These are phyloP conservation scores for Poeciliopsis occidentalis DNA, from an alignment of 2,113 vertebrate species.

Conservation along the genomic window DNA sequence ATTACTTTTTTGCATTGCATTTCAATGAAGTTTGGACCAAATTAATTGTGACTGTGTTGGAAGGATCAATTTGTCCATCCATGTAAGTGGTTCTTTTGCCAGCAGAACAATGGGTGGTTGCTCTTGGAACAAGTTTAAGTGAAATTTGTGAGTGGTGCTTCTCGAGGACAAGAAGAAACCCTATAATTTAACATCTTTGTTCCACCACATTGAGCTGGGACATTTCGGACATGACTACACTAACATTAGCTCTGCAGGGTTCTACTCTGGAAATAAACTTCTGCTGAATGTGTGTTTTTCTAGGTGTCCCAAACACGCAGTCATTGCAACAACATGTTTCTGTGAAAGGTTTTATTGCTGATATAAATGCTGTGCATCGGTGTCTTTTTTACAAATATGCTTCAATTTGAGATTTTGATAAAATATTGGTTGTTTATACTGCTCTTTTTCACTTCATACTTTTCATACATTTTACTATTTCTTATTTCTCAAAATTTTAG, in stretches of 20 bases:
- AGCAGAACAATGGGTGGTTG: constrained; percentile 9
- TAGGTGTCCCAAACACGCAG: constrained; percentile 20
- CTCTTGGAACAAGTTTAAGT: background rate
- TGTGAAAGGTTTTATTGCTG: constrained; percentile 10
- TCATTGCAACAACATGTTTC: constrained; percentile 9
- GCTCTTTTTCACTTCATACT: background rate
- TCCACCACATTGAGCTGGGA: constrained; percentile 32
- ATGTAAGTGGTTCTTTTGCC: background rate
- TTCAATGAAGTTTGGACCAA: background rate
- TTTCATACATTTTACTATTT: background rate
- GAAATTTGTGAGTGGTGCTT: constrained; percentile 15
- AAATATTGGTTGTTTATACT: background rate
- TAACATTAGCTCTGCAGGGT: constrained; percentile 45
- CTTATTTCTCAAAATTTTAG: background rate
- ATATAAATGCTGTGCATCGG: background rate
- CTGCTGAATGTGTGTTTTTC: constrained; percentile 59
- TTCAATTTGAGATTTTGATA: background rate
- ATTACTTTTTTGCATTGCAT: background rate
- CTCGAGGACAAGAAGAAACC: constrained; percentile 15
- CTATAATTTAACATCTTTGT: constrained; percentile 34
- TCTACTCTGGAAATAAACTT: constrained; percentile 45
- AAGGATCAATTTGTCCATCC: background rate
- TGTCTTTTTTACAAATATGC: background rate
- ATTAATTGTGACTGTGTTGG: background rate
- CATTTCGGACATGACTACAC: constrained; percentile 21